Evolutionary conservation across 2,113 vertebrate species (phyloP).

Genomic region (Nanorana parkeri): DNA sequence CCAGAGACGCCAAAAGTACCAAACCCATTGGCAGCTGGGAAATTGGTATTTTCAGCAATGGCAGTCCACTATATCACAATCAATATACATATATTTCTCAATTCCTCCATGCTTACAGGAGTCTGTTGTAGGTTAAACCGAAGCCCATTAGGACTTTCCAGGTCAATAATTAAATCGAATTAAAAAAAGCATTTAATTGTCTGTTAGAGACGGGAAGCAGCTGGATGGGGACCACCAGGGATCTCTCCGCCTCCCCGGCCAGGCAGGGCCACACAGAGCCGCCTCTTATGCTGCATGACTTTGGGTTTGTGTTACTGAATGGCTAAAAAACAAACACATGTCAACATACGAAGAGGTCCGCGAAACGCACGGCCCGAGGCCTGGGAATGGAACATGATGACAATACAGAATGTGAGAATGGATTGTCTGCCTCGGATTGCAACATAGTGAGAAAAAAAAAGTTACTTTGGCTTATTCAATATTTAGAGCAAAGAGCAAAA

Average conservation of each 20-base stretch:
- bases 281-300: background rate
- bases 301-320: conserved; percentile 12
- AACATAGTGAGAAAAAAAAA: too few species aligned
- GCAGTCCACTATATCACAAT: too few species aligned
- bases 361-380: background rate
- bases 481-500: too few species aligned
- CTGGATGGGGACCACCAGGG: conserved; percentile 20
- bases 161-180: background rate
- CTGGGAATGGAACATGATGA: background rate
- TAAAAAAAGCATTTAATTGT: conserved; percentile 21
- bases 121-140: background rate
- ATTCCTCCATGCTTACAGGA: too few species aligned
- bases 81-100: too few species aligned
- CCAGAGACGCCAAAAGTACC: too few species aligned
- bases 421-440: too few species aligned
- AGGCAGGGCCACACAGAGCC: background rate
- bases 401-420: background rate
- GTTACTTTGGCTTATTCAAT: too few species aligned
- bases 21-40: too few species aligned
- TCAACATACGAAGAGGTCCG: background rate
- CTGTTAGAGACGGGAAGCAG: conserved; percentile 1
- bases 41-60: too few species aligned
- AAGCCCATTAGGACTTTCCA: background rate
- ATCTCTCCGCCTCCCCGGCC: background rate
- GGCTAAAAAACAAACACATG: conserved; percentile 17